phyloP scores from a whole-genome alignment of 2,797 vertebrate species.

The Sebastolobus altivelis region DNA sequence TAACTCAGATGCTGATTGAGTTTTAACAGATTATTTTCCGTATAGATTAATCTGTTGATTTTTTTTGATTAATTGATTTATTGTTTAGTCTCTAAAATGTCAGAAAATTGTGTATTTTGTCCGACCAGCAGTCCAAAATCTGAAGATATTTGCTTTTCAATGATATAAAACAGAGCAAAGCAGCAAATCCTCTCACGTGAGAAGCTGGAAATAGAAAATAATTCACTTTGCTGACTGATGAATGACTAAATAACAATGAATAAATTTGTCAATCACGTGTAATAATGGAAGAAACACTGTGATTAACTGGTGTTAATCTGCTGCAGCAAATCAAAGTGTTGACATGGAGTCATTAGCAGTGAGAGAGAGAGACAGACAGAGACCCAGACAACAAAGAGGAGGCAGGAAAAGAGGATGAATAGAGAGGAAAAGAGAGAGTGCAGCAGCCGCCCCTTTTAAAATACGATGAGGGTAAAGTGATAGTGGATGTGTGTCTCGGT shows the following conservation, averaged over 20 bases:
- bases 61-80: too few relatives aligned
- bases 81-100: too few relatives aligned
- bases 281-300: neutral
- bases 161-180: neutral
- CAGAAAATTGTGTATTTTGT: too few relatives aligned
- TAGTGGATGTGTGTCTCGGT: constrained; percentile 56
- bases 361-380: neutral
- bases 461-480: constrained; percentile 55
- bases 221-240: neutral
- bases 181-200: neutral
- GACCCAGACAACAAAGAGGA: constrained; percentile 36
- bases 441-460: constrained; percentile 22
- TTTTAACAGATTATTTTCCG: too few relatives aligned
- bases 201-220: neutral
- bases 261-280: neutral
- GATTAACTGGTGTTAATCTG: neutral
- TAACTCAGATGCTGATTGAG: too few relatives aligned
- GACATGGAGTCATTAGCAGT: neutral
- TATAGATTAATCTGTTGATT: too few relatives aligned
- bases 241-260: neutral
- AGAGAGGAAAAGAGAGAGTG: constrained; percentile 21
- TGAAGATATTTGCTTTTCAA: neutral
- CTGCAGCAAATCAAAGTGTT: neutral
- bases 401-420: constrained; percentile 31
- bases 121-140: neutral